Percentiles rank a stretch among this genome's conserved stretches.
phyloP scores from a whole-genome alignment of 2,797 vertebrate genomes.

The Dipus sagitta region DNA sequence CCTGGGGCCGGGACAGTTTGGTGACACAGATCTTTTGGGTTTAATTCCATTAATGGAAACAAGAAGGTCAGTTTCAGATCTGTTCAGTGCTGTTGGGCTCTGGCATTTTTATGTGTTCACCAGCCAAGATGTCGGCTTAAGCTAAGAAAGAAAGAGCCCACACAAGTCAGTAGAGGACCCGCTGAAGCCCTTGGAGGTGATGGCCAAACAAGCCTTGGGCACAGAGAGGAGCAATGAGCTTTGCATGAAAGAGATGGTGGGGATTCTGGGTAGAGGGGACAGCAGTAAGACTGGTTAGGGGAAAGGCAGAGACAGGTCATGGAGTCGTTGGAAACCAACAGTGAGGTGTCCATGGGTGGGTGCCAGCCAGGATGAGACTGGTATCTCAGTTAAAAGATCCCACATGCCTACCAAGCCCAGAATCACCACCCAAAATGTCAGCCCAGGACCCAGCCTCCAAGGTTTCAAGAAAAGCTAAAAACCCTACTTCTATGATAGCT shows the following conservation, averaged over 20 bases:
- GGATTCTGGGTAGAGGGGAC: rapidly evolving
- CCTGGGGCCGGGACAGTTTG: not conserved
- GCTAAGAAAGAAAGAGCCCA: not conserved
- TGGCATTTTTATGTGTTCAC: not conserved
- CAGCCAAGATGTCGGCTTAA: not conserved
- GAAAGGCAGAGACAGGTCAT: too few relatives aligned
- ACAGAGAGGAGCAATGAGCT: not conserved
- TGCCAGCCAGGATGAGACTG: rapidly evolving
- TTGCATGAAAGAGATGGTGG: rapidly evolving
- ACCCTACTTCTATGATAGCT: not conserved
- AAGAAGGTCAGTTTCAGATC: not conserved
- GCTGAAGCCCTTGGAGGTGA: not conserved
- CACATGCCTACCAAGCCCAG: not conserved
- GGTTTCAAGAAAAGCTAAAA: not conserved
- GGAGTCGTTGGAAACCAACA: rapidly evolving
- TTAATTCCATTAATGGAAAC: not conserved
- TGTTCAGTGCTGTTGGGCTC: not conserved
- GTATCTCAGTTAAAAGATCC: too few relatives aligned
- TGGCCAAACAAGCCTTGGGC: too few relatives aligned
- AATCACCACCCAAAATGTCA: not conserved
- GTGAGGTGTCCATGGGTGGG: rapidly evolving
- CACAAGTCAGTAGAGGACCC: rapidly evolving
- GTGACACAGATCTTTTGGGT: not conserved
- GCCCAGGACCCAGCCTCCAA: not conserved
- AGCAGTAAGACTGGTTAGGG: not conserved